Evolutionary conservation across 2,888 invertebrate species (phyloP).

Genomic region (Drosophila borborema): DNA sequence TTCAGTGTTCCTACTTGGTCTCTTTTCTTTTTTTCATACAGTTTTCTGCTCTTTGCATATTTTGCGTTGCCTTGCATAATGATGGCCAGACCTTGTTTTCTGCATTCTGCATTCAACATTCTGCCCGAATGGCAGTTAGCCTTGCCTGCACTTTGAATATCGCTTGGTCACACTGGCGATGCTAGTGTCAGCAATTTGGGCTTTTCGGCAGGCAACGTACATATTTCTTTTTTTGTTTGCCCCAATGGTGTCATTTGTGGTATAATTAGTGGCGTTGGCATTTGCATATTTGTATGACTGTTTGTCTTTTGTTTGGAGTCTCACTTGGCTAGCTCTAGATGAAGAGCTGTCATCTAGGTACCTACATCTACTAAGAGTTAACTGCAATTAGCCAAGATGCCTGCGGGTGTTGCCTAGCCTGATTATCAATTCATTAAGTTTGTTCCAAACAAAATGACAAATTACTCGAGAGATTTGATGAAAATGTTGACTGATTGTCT

Average conservation of each 20-base stretch:
- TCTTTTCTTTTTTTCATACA: conserved; percentile 17
- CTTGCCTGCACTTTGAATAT: conserved; percentile 58
- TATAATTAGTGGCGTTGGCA: conserved; percentile 57
- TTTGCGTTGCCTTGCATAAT: conserved; percentile 67
- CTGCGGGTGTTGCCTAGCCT: too few species aligned
- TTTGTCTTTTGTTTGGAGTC: background rate
- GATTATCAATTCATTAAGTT: conserved; percentile 1
- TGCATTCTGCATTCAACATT: conserved; percentile 41
- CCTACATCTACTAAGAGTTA: background rate
- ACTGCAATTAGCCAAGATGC: background rate
- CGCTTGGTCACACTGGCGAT: conserved; percentile 54
- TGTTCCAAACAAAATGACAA: conserved; percentile 9
- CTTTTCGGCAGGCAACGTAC: conserved; percentile 34
- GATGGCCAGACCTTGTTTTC: conserved; percentile 64
- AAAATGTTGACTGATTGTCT: conserved; percentile 45
- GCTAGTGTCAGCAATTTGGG: conserved; percentile 47
- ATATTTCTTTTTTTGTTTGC: conserved; percentile 39
- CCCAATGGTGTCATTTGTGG: conserved; percentile 61
- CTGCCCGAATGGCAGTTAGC: conserved; percentile 20
- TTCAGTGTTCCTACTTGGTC: background rate
- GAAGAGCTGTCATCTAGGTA: background rate
- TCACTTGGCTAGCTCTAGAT: background rate
- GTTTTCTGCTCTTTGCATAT: conserved; percentile 56
- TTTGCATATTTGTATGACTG: conserved; percentile 19
- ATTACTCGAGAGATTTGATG: conserved; percentile 15